Evolutionary conservation across 2,888 invertebrate species (phyloP).

Genomic region (Caenorhabditis sp.): DNA sequence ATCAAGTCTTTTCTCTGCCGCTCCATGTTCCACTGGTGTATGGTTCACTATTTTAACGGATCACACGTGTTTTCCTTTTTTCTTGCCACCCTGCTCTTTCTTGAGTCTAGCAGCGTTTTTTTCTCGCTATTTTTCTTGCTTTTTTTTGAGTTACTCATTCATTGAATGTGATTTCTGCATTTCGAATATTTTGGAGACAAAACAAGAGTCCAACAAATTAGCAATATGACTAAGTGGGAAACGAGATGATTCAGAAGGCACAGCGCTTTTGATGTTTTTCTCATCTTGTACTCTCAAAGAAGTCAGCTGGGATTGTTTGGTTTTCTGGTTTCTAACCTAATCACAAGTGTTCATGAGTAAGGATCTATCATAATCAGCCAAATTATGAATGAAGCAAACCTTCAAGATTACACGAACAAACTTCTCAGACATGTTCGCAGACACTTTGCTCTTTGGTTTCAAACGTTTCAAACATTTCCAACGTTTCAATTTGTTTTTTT

Average conservation of each 20-base stretch:
- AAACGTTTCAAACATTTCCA: no score
- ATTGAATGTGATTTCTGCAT: neutral
- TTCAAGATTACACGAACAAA: no score
- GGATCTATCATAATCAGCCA: no score
- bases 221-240: no score
- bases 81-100: neutral
- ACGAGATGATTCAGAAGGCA: no score
- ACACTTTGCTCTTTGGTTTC: no score
- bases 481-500: neutral
- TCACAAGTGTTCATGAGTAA: neutral
- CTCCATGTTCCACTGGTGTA: conserved; percentile 37
- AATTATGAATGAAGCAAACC: no score
- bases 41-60: conserved; percentile 48
- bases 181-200: neutral
- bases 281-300: no score
- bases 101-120: neutral
- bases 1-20: no score
- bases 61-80: conserved; percentile 44
- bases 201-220: no score
- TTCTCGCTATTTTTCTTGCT: conserved; percentile 12
- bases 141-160: neutral
- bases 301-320: neutral
- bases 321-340: neutral
- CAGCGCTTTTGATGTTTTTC: no score
- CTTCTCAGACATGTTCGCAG: no score